Percentiles rank a stretch among this genome's conserved stretches.
Evolutionary conservation across 2,113 vertebrate genomes (phyloP).

Genomic region (Aldabrachelys gigantea): DNA sequence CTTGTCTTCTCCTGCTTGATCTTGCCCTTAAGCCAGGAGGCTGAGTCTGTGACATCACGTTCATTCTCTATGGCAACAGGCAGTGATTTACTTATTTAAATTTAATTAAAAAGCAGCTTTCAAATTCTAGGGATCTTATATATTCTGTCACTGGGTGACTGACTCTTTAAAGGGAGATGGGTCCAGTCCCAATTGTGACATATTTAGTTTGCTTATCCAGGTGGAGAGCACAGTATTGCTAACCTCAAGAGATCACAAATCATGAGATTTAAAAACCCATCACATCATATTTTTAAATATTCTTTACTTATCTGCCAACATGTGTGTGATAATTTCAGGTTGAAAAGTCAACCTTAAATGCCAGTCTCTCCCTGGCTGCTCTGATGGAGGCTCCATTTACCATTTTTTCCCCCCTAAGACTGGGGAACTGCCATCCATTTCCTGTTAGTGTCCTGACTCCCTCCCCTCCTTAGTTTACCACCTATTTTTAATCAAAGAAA

Average conservation of each 20-base stretch:
- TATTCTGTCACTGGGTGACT: constrained; percentile 4
- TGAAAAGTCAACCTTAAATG: background rate
- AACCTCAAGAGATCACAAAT: background rate
- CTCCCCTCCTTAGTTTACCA: background rate
- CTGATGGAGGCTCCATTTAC: background rate
- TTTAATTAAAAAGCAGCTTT: constrained; percentile 77
- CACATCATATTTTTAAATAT: background rate
- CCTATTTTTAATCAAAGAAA: no score
- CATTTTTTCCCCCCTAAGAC: background rate
- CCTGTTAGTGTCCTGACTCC: background rate
- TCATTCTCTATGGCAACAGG: constrained; percentile 78
- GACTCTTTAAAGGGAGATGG: background rate
- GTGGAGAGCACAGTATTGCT: background rate
- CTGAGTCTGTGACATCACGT: constrained; percentile 49
- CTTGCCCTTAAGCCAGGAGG: constrained; percentile 61
- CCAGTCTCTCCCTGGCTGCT: background rate
- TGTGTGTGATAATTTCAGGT: background rate
- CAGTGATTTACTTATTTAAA: constrained; percentile 73
- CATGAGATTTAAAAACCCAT: background rate
- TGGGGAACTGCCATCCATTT: background rate
- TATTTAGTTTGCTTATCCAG: background rate
- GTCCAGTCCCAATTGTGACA: background rate
- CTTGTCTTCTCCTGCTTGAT: constrained; percentile 65
- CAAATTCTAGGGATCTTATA: constrained; percentile 67
- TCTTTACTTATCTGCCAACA: background rate